Percentiles rank a stretch among this genome's conserved stretches.
These are phyloP conservation scores for Papilio machaon DNA, from an alignment of 1,140 invertebrate species.

Conservation along the genomic window DNA sequence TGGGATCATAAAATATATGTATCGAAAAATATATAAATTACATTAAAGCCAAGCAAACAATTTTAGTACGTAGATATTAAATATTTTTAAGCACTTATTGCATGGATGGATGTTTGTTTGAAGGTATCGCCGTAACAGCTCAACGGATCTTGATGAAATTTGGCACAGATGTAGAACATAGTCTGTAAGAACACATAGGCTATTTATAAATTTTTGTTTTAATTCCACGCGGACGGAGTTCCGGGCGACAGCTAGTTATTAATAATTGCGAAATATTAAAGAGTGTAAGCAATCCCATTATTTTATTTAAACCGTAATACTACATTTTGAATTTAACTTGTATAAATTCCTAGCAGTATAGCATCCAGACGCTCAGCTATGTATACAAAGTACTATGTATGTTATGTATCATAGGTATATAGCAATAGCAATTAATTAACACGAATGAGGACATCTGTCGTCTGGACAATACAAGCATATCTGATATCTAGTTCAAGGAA, in stretches of 20 bases:
- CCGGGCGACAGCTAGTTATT: no score
- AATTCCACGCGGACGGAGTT: no score
- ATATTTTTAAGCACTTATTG: no score
- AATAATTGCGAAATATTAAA: neutral
- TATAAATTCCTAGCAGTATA: neutral
- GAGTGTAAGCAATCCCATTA: neutral
- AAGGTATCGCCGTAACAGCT: no score
- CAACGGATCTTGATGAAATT: no score
- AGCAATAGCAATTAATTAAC: conserved; percentile 1
- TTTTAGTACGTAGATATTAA: no score
- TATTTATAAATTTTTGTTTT: no score
- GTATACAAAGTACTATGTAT: neutral
- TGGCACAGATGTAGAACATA: no score
- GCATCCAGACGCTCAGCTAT: neutral
- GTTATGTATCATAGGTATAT: neutral
- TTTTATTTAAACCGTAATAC: neutral
- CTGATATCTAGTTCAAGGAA: neutral
- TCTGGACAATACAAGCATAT: neutral
- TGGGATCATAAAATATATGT: neutral
- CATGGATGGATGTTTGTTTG: no score
- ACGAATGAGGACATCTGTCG: neutral
- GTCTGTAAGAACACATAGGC: no score
- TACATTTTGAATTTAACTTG: neutral
- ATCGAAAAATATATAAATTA: neutral
- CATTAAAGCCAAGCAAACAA: no score